Conservation (phyloP, 2,888 invertebrate species). For the Drosophila setosimentum region DNA sequence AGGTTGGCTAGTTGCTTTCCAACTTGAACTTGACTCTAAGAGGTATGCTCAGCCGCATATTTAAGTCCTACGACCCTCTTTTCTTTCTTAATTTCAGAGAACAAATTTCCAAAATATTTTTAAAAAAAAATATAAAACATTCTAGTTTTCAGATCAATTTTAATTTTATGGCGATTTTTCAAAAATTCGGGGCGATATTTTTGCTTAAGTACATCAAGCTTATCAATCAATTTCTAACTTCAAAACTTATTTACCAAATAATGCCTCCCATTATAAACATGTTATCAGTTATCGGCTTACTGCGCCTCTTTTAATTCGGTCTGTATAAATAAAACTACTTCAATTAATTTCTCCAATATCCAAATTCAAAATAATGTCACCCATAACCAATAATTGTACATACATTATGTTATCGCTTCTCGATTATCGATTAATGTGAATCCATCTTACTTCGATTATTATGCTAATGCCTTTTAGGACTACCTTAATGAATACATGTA, state of each 20-base stretch:
- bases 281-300: not conserved
- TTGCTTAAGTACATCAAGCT: not conserved
- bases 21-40: not conserved
- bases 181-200: not conserved
- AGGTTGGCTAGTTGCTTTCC: conserved; percentile 42
- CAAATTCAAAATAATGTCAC: not conserved
- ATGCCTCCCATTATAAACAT: not conserved
- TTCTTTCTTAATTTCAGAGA: not conserved
- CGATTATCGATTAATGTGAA: not conserved
- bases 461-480: conserved; percentile 55
- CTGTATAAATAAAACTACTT: not conserved
- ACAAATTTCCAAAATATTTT: not conserved
- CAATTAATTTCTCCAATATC: not conserved
- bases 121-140: not conserved
- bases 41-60: conserved; percentile 3
- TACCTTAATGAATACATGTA: not conserved
- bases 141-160: not conserved
- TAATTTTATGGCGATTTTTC: fast-evolving
- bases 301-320: not conserved
- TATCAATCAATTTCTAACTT: not conserved
- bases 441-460: conserved; percentile 47
- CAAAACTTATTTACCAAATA: not conserved
- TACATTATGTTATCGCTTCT: not conserved
- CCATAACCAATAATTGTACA: too few species aligned
- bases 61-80: not conserved